Conservation (phyloP, 2,888 invertebrate genomes). For the Torymus texanus region DNA sequence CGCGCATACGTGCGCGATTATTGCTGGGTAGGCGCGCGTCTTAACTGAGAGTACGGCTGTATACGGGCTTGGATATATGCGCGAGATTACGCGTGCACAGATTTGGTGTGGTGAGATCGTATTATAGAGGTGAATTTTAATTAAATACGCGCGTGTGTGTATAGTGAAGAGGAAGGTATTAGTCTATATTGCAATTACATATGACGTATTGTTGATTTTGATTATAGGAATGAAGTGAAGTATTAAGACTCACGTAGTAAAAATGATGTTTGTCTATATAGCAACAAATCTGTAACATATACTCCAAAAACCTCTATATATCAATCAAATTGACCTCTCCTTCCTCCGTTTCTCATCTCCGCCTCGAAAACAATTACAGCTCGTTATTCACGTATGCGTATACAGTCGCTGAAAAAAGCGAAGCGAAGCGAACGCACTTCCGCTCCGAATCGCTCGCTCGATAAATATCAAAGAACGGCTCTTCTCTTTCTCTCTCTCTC, state of each 20-base stretch:
- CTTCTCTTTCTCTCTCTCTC: no score
- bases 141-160: constrained; percentile 29
- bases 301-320: no score
- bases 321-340: no score
- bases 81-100: neutral
- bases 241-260: no score
- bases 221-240: no score
- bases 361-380: neutral
- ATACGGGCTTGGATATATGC: neutral
- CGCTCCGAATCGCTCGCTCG: constrained; percentile 45
- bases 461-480: constrained; percentile 42
- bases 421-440: constrained; percentile 33
- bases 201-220: no score
- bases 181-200: no score
- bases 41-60: neutral
- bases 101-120: neutral
- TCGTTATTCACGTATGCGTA: neutral
- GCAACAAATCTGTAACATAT: no score
- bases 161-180: no score
- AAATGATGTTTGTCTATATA: no score
- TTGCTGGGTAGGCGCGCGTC: neutral
- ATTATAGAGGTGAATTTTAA: constrained; percentile 42
- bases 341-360: neutral
- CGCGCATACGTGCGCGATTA: constrained; percentile 6
- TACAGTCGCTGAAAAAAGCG: neutral